Percentiles rank a stretch among this genome's conserved stretches.
Conservation (phyloP, 2,888 invertebrate genomes). For the Epistrophe eligans region DNA sequence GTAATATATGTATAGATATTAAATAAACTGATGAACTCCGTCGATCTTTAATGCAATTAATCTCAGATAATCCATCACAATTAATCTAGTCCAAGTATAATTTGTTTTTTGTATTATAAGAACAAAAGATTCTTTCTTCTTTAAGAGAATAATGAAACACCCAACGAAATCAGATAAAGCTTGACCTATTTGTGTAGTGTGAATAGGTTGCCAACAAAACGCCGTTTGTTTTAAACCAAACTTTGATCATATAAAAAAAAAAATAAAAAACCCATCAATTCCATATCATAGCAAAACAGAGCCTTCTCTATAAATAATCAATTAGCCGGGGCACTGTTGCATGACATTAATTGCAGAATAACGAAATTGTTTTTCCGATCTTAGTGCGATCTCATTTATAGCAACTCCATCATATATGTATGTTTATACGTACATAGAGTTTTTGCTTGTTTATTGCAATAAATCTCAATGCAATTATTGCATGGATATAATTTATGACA, state of each 20-base stretch:
- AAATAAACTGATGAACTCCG: not conserved
- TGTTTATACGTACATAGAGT: no score
- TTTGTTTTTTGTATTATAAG: not conserved
- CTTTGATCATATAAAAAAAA: not conserved
- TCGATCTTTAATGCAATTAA: not conserved
- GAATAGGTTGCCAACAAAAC: slow-evolving; percentile 23
- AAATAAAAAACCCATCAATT: not conserved
- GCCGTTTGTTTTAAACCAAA: slow-evolving; percentile 3
- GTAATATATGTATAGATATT: not conserved
- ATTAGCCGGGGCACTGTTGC: slow-evolving; percentile 64
- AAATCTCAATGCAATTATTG: slow-evolving; percentile 64
- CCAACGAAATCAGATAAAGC: slow-evolving; percentile 14
- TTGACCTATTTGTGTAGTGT: slow-evolving; percentile 43
- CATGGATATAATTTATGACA: slow-evolving; percentile 36
- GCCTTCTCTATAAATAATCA: slow-evolving; percentile 55
- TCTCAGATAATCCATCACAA: slow-evolving; percentile 1
- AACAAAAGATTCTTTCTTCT: slow-evolving; percentile 5
- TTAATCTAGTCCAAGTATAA: slow-evolving; percentile 5
- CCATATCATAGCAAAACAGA: not conserved
- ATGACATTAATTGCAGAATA: slow-evolving; percentile 70
- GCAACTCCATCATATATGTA: not conserved
- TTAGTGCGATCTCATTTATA: slow-evolving; percentile 50
- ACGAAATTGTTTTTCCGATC: slow-evolving; percentile 68
- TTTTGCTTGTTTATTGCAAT: slow-evolving; percentile 31
- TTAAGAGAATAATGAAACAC: slow-evolving; percentile 13